Evolutionary conservation across 2,888 invertebrate species (phyloP), one percentile per base, ranked within the genome.

Genomic region (Netelia melanura): DNA sequence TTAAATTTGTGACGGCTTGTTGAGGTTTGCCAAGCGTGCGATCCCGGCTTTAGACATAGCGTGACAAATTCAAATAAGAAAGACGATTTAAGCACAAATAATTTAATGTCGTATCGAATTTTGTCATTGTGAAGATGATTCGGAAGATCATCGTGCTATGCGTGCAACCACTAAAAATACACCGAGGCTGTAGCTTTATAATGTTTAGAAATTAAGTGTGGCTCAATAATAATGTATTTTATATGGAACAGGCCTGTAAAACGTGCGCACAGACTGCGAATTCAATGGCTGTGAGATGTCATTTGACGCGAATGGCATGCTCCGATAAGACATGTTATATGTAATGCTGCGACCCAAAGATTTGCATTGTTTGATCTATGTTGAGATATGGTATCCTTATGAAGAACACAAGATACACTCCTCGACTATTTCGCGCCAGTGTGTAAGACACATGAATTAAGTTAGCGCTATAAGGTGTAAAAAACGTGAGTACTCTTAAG

Each of bases 281-380:
- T 86, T 81, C 81, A 76, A 88, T 84, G 88, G 86, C 88, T 90
- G 89, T 90, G 88, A 90, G 84, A 87, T 72, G 84, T 84, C 88
- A 86, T 88, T 87, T 87, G 87, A 85, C 86, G 85, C 83, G 71
- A 84, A 86, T 83, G 84, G 81, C 85, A 84, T 83, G 81, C 81
- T 86, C 81, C 74, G 83, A 86, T 82, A 82, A 81, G 82, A 85
- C 62, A 71, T 75, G 72, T 74, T 80, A 71, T 56, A 80, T 52
- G 52, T 77, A 79, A 70, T 58, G 75, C 78, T 52, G 77, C 72
- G 71, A 62, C 21, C 21, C 80, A 77, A 68, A 78, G 21, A 75
- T 68, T 71, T 74, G 75, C 56, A 79, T 74, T 81, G 54, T 71
- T 54, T 65, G 23, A 56, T 76, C 67, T 23, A 65, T 74, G 23